A percentile compares a stretch with the other conserved stretches of the same genome.
phyloP scores from a whole-genome alignment of 1,140 invertebrate genomes.

The Drosophila varians region DNA sequence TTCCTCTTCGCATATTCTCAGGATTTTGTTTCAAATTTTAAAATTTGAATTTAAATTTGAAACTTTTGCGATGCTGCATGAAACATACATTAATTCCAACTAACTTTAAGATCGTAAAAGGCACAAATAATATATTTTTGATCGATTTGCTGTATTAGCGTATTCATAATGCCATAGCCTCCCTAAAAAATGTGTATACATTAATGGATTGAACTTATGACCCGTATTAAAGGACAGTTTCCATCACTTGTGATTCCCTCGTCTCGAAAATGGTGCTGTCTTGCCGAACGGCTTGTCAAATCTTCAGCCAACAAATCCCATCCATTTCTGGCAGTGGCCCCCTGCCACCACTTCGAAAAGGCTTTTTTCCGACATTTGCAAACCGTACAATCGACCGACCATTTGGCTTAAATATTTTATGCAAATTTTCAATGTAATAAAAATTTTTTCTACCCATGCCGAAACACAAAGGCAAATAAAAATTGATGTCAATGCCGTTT shows the following conservation, averaged over 20 bases:
- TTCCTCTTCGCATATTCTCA: neutral
- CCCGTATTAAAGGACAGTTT: conserved; percentile 3
- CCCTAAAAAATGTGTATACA: neutral
- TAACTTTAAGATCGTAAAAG: no score
- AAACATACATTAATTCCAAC: no score
- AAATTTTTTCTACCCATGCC: conserved; percentile 63
- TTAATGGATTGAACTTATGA: neutral
- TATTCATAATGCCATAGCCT: no score
- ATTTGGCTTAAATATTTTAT: conserved; percentile 82
- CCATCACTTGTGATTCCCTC: neutral
- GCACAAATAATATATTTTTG: no score
- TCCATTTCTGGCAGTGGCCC: neutral
- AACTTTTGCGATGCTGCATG: no score
- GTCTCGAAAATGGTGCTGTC: conserved; percentile 6
- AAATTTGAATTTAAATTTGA: neutral
- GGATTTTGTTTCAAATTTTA: neutral
- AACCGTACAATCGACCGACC: conserved; percentile 56
- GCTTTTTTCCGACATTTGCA: conserved; percentile 11
- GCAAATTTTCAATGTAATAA: conserved; percentile 83
- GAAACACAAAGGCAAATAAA: conserved; percentile 59
- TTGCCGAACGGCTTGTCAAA: conserved; percentile 20
- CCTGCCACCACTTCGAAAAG: conserved; percentile 1
- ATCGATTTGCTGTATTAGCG: no score
- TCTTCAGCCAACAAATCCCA: conserved; percentile 33
- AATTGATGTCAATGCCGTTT: conserved; percentile 78